Evolutionary conservation across 2,888 invertebrate species (phyloP).

Genomic region (Drosophila picticornis): DNA sequence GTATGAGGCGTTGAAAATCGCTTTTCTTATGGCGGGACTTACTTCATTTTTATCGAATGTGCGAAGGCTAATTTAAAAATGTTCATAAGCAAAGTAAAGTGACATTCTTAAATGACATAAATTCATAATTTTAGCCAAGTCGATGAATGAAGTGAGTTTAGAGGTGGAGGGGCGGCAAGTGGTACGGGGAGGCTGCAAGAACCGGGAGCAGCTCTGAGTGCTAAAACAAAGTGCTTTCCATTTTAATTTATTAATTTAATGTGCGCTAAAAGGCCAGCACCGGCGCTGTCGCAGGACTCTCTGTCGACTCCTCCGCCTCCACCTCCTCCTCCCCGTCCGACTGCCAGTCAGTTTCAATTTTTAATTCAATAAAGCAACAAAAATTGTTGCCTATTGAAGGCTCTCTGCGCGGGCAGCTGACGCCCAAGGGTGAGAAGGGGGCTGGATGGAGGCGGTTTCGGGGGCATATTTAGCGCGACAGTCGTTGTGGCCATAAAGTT

Average conservation of each 20-base stretch:
- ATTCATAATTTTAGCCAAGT: constrained; percentile 67
- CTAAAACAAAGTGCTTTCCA: constrained; percentile 80
- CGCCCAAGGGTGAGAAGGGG: constrained; percentile 5
- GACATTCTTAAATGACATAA: constrained; percentile 74
- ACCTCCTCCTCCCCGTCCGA: neutral
- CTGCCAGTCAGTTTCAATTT: constrained; percentile 67
- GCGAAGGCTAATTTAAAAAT: constrained; percentile 69
- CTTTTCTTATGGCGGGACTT: constrained; percentile 40
- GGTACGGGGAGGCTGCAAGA: neutral
- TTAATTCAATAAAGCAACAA: constrained; percentile 78
- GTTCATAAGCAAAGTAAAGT: constrained; percentile 63
- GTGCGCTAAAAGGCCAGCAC: constrained; percentile 48
- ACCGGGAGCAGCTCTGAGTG: constrained; percentile 33
- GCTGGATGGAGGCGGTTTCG: constrained; percentile 1
- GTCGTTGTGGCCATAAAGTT: constrained; percentile 69
- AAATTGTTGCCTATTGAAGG: constrained; percentile 62
- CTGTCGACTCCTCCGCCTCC: neutral
- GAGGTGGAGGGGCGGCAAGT: neutral
- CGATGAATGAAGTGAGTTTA: constrained; percentile 17
- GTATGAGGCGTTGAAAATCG: constrained; percentile 47
- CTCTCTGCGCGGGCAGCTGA: constrained; percentile 37
- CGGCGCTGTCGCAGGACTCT: constrained; percentile 10
- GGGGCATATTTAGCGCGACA: constrained; percentile 70
- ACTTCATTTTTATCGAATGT: constrained; percentile 39
- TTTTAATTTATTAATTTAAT: constrained; percentile 82